A percentile compares a stretch with the other conserved stretches of the same genome.
Conservation (phyloP, 2,888 invertebrate species). For the Noctua comes region DNA sequence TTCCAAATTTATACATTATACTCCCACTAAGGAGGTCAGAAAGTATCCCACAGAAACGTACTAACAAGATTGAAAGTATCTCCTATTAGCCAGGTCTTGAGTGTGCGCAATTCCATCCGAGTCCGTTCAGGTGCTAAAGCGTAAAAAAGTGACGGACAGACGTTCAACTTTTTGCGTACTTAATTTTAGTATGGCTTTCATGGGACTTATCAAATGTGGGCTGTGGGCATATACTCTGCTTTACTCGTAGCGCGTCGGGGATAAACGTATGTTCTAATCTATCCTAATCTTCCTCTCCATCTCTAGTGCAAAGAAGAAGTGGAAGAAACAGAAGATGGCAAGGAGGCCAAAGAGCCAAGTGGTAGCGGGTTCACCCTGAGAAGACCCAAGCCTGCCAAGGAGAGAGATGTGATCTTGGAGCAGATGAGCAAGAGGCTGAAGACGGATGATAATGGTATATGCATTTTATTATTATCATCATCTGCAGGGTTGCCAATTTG, state of each 20-base stretch:
- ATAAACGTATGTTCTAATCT: neutral
- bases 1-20: neutral
- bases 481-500: neutral
- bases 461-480: neutral
- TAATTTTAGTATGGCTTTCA: neutral
- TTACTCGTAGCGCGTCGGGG: neutral
- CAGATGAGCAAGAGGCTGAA: constrained; percentile 98
- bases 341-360: constrained; percentile 91
- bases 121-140: neutral
- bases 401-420: constrained; percentile 97
- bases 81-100: neutral
- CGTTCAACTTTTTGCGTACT: too few species aligned
- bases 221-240: neutral
- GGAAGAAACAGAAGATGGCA: constrained; percentile 89
- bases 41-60: neutral
- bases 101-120: neutral
- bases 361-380: constrained; percentile 96
- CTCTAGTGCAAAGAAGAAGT: constrained; percentile 71
- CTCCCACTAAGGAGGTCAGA: neutral
- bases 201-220: neutral
- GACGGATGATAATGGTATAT: constrained; percentile 98
- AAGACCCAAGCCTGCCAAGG: constrained; percentile 92
- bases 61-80: neutral
- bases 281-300: neutral
- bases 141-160: neutral